Evolutionary conservation across 1,140 invertebrate species (phyloP), one percentile per base, ranked within the genome.

Genomic region (Drosophila baimaii): DNA sequence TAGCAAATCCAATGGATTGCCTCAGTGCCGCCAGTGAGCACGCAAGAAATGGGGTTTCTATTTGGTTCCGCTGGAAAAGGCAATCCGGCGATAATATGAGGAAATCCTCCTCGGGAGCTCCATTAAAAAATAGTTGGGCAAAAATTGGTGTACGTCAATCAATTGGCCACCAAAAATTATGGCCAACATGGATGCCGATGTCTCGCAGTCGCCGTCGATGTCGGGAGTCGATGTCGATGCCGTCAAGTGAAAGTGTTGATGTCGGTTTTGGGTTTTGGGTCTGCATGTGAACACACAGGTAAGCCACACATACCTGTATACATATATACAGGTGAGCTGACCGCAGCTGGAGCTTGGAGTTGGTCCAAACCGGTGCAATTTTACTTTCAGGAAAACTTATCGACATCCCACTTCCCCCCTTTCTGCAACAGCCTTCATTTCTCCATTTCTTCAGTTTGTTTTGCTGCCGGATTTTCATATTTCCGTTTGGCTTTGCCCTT

Each of bases 161-260:
- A 68, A 68, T 68, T 68, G 59, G 59, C 65, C 65, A 51, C 65
- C 65, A 68, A 68, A 57, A 64, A 68, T 68, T 51, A 43, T 65
- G 65, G 65, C 44, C 35, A 51, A 33, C 61, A 65, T 27, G 33
- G 59, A 54, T 54, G 51, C 19, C 51, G 31, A 35, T 51, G 47
- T 29, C 46, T n/a, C n/a, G n/a, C n/a, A n/a, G n/a, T n/a, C n/a
- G n/a, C n/a, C n/a, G n/a, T n/a, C n/a, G 27, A 29, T 29, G 27
- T n/a, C 27, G 1, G 27, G 5, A 29, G 43, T 5, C 21, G 13
- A 17, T 12, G 46, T n/a, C 25, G 47, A 43, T 15, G 58, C 57
- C 57, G 21, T 37, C 59, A 23, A 68, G 65, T 68, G 65, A 68
- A 68, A 68, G 65, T 68, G 65, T 68, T 41, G 35, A 68, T 31